phyloP scores from a whole-genome alignment of 2,113 vertebrate species.

The Pelodiscus sinensis region DNA sequence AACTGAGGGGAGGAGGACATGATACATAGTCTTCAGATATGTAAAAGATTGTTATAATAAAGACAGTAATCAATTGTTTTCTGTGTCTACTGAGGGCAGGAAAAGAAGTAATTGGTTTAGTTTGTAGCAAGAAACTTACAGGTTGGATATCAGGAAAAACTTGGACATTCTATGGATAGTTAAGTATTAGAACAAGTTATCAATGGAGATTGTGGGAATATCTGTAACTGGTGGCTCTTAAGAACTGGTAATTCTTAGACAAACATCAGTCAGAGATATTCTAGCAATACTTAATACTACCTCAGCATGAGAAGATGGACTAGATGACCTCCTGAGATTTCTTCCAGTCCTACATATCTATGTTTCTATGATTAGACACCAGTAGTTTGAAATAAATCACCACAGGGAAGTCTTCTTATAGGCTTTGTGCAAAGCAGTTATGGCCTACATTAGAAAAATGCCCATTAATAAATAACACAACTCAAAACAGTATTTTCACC shows the following conservation, averaged over 20 bases:
- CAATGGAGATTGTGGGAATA: background rate
- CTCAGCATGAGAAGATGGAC: background rate
- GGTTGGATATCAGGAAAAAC: background rate
- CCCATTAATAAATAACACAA: fast-evolving
- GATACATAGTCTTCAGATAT: background rate
- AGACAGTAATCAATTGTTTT: background rate
- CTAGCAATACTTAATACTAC: background rate
- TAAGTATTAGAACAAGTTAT: background rate
- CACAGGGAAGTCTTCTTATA: fast-evolving
- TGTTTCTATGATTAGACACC: background rate
- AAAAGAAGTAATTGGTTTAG: background rate
- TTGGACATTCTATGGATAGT: background rate
- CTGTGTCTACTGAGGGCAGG: background rate
- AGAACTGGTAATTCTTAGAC: background rate
- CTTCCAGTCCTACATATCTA: background rate
- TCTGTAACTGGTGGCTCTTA: background rate
- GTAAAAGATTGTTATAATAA: background rate
- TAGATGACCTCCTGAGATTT: background rate
- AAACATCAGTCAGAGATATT: background rate
- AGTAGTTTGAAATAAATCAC: fast-evolving
- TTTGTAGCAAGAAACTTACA: background rate
- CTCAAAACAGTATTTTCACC: background rate
- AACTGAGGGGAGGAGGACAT: background rate
- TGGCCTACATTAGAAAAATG: background rate
- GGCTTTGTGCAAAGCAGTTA: background rate